Percentiles rank a stretch among this genome's conserved stretches.
Evolutionary conservation across 2,113 vertebrate genomes (phyloP).

Genomic region (Tricholaema leucomelas): DNA sequence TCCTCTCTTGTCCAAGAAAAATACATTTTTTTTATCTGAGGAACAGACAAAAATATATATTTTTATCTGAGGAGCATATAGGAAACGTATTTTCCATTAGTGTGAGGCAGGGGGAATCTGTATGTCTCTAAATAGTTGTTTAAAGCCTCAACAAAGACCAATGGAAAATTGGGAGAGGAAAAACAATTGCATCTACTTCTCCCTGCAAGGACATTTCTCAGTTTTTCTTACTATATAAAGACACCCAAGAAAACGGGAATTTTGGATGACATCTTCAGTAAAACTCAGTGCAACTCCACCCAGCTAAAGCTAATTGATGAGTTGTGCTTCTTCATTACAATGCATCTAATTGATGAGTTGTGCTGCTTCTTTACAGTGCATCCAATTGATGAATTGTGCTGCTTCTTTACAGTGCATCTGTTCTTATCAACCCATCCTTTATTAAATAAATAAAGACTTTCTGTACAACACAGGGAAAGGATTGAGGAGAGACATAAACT

Average conservation of each 20-base stretch:
- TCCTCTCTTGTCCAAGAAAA: background rate
- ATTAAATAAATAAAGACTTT: background rate
- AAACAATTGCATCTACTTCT: background rate
- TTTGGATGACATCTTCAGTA: background rate
- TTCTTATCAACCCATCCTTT: background rate
- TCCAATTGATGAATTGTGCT: background rate
- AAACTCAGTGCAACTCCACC: background rate
- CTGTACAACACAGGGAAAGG: background rate
- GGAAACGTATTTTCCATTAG: background rate
- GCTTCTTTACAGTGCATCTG: background rate
- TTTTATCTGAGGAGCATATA: background rate
- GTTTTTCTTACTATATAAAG: background rate
- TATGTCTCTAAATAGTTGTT: background rate
- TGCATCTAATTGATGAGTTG: too few relatives aligned
- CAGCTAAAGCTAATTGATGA: background rate
- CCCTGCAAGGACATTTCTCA: background rate
- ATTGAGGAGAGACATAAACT: background rate
- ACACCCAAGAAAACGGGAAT: background rate
- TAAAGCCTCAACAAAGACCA: background rate
- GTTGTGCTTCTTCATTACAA: background rate
- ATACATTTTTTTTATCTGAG: background rate
- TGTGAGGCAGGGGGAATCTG: background rate
- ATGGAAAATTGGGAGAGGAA: accelerated
- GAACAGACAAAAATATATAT: slow-evolving; percentile 1
- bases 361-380: background rate